Percentiles rank a stretch among this genome's conserved stretches.
phyloP scores from a whole-genome alignment of 2,888 invertebrate species.

The Euplagia quadripunctaria region DNA sequence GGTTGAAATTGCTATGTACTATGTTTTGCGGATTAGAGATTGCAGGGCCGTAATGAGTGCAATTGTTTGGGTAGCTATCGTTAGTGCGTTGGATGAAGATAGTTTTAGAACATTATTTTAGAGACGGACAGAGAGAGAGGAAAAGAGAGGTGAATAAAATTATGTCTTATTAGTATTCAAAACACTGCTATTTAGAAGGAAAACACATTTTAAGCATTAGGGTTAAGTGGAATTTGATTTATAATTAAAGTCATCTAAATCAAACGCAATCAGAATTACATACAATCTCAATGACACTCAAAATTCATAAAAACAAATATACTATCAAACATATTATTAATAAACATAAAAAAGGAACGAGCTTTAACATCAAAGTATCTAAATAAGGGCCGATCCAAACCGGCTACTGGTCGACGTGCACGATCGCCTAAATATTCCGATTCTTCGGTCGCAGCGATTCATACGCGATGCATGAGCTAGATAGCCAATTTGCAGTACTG shows the following conservation, averaged over 20 bases:
- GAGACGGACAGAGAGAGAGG: not conserved
- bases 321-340: constrained; percentile 30
- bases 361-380: constrained; percentile 59
- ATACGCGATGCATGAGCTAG: constrained; percentile 77
- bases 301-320: constrained; percentile 43
- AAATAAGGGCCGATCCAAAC: constrained; percentile 71
- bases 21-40: constrained; percentile 56
- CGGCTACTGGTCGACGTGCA: constrained; percentile 64
- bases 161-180: too few relatives aligned
- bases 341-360: constrained; percentile 34
- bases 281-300: constrained; percentile 7
- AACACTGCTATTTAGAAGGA: not conserved
- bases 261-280: not conserved
- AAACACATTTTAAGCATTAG: not conserved
- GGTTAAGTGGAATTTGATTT: not conserved
- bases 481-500: constrained; percentile 77
- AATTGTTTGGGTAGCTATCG: constrained; percentile 44
- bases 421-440: constrained; percentile 75
- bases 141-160: not conserved
- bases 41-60: constrained; percentile 52
- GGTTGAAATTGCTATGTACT: constrained; percentile 45
- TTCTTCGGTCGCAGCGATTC: constrained; percentile 60
- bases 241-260: not conserved
- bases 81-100: constrained; percentile 24
- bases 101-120: not conserved